These are phyloP conservation scores for Moxostoma hubbsi DNA, from an alignment of 2,797 vertebrate genomes.

Conservation along the genomic window DNA sequence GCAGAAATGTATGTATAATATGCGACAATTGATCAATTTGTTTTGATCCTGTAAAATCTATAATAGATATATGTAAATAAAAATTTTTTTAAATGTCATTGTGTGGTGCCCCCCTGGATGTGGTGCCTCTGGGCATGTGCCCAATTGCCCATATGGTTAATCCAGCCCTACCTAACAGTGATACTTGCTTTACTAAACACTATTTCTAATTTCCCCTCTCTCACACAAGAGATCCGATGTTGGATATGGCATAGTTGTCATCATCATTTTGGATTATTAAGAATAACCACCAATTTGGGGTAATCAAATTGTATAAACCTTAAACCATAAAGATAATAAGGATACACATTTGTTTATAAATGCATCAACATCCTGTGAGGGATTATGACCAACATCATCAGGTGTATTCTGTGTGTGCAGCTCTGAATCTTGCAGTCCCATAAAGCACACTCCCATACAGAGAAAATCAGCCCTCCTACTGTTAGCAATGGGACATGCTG, in stretches of 20 bases:
- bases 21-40: no score
- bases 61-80: no score
- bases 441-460: constrained; percentile 32
- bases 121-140: no score
- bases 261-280: not conserved
- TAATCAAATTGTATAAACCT: not conserved
- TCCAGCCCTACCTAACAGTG: no score
- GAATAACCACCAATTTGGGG: not conserved
- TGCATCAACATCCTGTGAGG: not conserved
- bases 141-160: no score
- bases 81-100: no score
- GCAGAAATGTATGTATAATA: no score
- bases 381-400: constrained; percentile 42
- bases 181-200: not conserved
- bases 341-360: not conserved
- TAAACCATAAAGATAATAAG: constrained; percentile 2
- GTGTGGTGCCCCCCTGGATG: no score
- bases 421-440: constrained; percentile 24
- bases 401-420: constrained; percentile 10
- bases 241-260: not conserved
- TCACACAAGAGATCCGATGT: not conserved
- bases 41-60: no score
- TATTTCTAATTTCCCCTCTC: not conserved
- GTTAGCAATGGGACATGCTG: not conserved
- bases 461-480: constrained; percentile 20